Evolutionary conservation across 2,113 vertebrate species (phyloP).

Genomic region (Cynocephalus volans): DNA sequence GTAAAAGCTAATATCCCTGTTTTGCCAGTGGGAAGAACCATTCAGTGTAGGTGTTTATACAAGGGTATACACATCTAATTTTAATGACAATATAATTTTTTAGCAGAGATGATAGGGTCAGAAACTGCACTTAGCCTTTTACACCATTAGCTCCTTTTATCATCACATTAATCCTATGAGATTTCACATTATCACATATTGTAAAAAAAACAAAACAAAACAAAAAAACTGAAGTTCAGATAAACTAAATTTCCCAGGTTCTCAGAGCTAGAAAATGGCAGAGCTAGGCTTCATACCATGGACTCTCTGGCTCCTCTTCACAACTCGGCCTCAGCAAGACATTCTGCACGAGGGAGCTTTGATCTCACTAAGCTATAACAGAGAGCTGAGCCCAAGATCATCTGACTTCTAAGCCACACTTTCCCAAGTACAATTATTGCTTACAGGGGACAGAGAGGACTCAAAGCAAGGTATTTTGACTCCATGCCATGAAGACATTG

Average conservation of each 20-base stretch:
- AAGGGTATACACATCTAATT: neutral
- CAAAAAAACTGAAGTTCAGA: neutral
- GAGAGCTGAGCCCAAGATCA: neutral
- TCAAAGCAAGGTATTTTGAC: neutral
- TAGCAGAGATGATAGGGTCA: conserved; percentile 10
- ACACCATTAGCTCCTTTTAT: neutral
- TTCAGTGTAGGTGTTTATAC: neutral
- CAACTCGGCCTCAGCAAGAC: neutral
- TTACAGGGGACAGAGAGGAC: neutral
- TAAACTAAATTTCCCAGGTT: neutral
- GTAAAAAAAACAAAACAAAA: neutral
- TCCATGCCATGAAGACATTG: neutral
- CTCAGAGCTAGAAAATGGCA: neutral
- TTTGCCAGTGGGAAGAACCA: neutral
- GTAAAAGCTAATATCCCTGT: neutral
- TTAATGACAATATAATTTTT: neutral
- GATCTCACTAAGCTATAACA: neutral
- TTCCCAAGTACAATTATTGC: neutral
- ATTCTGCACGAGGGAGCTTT: neutral
- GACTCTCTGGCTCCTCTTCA: neutral
- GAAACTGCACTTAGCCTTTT: neutral
- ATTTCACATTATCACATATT: neutral
- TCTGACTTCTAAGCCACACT: neutral
- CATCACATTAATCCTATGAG: neutral
- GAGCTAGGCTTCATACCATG: neutral